Evolutionary conservation across 2,113 vertebrate genomes (phyloP).

Genomic region (Gracilinanus agilis): DNA sequence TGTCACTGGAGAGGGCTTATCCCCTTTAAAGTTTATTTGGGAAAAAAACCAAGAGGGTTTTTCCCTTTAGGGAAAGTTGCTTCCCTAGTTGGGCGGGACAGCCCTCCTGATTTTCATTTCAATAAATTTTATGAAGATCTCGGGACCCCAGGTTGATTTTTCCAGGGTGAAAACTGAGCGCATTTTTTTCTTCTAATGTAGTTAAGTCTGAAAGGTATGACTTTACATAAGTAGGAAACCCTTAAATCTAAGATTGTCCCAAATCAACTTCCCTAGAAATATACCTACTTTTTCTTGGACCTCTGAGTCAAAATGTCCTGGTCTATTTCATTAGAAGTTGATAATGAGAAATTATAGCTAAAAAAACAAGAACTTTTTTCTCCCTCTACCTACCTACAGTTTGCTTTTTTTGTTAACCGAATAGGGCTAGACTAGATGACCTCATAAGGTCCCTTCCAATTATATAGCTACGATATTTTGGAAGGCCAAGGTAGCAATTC

Average conservation of each 20-base stretch:
- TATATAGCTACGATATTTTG: background rate
- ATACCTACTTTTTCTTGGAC: background rate
- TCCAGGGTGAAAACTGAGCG: conserved; percentile 20
- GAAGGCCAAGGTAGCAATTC: background rate
- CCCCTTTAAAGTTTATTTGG: conserved; percentile 46
- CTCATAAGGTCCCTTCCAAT: conserved; percentile 11
- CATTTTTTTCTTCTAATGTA: conserved; percentile 2
- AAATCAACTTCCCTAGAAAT: conserved; percentile 39
- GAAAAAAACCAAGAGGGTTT: conserved; percentile 21
- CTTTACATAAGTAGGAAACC: background rate
- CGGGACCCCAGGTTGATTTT: conserved; percentile 44
- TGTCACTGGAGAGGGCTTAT: background rate
- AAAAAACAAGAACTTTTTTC: background rate
- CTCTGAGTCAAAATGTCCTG: background rate
- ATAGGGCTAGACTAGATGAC: background rate
- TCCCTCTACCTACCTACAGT: background rate
- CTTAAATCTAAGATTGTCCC: conserved; percentile 10
- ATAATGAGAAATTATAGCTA: background rate
- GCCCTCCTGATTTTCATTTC: background rate
- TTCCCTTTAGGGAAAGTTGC: conserved; percentile 37
- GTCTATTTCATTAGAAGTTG: conserved; percentile 27
- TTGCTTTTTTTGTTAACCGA: background rate
- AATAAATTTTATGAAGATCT: conserved; percentile 28
- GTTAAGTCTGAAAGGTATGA: conserved; percentile 3
- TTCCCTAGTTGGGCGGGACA: background rate